phyloP scores from a whole-genome alignment of 2,113 vertebrate genomes.

The Charina bottae region DNA sequence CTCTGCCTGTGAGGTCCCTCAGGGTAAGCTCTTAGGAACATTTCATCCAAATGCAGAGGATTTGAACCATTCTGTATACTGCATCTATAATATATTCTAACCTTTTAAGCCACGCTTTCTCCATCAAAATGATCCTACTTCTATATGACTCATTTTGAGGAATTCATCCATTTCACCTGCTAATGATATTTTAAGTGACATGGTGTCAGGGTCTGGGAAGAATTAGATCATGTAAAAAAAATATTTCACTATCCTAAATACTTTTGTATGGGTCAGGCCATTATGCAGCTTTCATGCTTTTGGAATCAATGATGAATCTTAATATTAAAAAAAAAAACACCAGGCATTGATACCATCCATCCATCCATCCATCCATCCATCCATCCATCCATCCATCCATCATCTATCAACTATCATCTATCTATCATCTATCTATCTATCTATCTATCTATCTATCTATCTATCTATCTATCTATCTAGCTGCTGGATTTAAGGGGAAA shows the following conservation, averaged over 20 bases:
- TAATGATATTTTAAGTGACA: conserved; percentile 14
- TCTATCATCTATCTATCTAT: no score
- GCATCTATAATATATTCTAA: background rate
- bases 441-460: no score
- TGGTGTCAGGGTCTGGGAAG: background rate
- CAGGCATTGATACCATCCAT: background rate
- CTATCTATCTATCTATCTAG: no score
- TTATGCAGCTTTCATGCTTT: background rate
- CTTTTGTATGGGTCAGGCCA: conserved; percentile 30
- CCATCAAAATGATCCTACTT: rapidly evolving
- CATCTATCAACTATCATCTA: no score
- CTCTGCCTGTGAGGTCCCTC: background rate
- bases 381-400: no score
- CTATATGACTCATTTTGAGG: background rate
- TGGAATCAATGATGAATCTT: background rate
- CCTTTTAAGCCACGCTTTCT: background rate
- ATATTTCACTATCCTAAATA: background rate
- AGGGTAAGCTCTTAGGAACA: background rate
- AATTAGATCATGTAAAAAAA: background rate
- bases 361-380: no score
- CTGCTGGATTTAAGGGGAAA: background rate
- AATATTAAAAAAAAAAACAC: background rate
- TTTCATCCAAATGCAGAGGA: background rate
- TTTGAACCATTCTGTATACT: background rate
- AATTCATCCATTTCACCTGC: background rate